phyloP scores from a whole-genome alignment of 2,113 vertebrate species.

The Pionites leucogaster region DNA sequence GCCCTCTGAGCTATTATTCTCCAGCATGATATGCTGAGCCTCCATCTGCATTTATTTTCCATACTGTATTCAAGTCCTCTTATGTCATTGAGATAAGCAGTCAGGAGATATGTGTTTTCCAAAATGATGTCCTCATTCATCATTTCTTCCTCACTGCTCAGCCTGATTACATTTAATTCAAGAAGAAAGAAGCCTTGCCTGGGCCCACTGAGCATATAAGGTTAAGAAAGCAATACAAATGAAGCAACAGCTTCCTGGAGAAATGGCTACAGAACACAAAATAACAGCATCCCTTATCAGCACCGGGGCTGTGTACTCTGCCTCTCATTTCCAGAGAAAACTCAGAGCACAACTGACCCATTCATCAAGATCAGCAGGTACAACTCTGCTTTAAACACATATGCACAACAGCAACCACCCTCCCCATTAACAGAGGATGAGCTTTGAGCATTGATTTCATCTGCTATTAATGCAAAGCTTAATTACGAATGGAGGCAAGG shows the following conservation, averaged over 20 bases:
- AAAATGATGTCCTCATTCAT: conserved; percentile 65
- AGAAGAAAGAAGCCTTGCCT: conserved; percentile 54
- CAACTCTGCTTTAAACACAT: conserved; percentile 22
- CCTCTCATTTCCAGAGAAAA: conserved; percentile 48
- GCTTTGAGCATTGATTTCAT: conserved; percentile 27
- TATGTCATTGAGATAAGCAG: conserved; percentile 70
- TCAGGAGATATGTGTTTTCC: conserved; percentile 67
- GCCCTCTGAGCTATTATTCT: conserved; percentile 50
- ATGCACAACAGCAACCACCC: background rate
- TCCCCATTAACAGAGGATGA: background rate
- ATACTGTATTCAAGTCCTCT: conserved; percentile 61
- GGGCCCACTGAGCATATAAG: conserved; percentile 56
- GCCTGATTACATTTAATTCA: conserved; percentile 70
- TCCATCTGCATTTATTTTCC: conserved; percentile 48
- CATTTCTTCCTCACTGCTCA: conserved; percentile 67
- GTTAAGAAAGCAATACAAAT: conserved; percentile 71
- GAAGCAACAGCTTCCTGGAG: conserved; percentile 17
- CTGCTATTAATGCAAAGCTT: conserved; percentile 27
- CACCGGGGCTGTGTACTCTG: background rate
- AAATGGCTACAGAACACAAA: conserved; percentile 30
- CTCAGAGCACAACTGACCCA: conserved; percentile 31
- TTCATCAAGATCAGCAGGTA: conserved; percentile 61
- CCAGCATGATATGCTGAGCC: conserved; percentile 26
- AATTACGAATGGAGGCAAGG: conserved; percentile 1
- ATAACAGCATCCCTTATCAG: conserved; percentile 45